Base-by-base conservation (phyloP, 2,797 vertebrate genomes). In the Podarcis lilfordi region DNA sequence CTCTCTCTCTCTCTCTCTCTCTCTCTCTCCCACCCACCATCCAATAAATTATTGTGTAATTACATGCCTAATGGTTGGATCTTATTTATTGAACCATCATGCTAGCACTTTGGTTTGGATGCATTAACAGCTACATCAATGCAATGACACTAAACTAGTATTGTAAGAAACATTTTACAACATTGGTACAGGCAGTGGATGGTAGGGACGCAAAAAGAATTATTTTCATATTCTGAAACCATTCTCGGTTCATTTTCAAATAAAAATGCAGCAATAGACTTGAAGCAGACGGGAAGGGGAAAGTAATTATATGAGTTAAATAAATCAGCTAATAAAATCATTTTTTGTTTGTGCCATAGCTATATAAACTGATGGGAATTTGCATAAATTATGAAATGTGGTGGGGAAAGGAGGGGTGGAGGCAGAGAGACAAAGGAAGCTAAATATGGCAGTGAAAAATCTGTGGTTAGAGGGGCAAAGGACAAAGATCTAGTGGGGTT, bases 231-330 rank as follows among this genome's bases (percentile, higher is more conserved):
- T 77, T 61, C 23, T 80, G 68, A 80, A 80, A 50, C 10, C 71
- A 50, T 82, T 87, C 29, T 40, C 84, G 13, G 84, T 79, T 91
- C 84, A 77, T 37, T 45, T 43, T 78, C 61, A 5, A 80, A 91
- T 89, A 83, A 90, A 55, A 89, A 87, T 84, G 72, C 37, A 79
- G 35, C 74, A 88, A 82, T 37, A 88, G 27, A n/a, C 77, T 50
- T 89, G 75, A 91, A 91, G 11, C 8, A 50, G 43, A 43, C 1
- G 15, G 37, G 23, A 27, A 68, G 64, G 81, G 68, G 50, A 61
- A 84, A 75, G 40, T 87, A 82, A 79, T 80, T 83, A 75, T 0
- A 0, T 6, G 82, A 71, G 11, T 84, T 82, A 91, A 93, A 89
- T 77, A 83, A 85, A 23, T 0, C 17, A 71, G 27, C 21, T 19